Evolutionary conservation across 2,113 vertebrate species (phyloP).

Genomic region (Progne subis): DNA sequence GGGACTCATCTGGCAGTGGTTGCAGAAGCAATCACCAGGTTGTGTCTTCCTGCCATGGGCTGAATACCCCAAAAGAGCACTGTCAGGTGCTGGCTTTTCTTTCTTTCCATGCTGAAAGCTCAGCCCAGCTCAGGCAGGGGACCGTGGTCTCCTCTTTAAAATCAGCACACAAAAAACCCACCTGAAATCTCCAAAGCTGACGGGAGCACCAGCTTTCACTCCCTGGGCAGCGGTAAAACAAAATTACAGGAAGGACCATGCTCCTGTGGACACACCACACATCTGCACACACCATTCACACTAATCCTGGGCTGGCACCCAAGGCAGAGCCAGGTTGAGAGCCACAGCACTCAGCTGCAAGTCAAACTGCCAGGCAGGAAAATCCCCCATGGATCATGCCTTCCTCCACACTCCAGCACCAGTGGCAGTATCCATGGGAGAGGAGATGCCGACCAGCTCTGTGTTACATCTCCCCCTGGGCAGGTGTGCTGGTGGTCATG

Average conservation of each 20-base stretch:
- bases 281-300: neutral
- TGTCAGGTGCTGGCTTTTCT: fast-evolving
- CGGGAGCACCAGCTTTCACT: fast-evolving
- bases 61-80: neutral
- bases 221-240: neutral
- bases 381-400: neutral
- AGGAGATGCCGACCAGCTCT: fast-evolving
- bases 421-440: neutral
- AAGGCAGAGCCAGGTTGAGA: neutral
- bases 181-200: neutral
- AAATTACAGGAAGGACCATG: neutral
- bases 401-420: neutral
- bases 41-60: neutral
- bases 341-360: neutral
- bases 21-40: fast-evolving
- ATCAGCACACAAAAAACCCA: neutral
- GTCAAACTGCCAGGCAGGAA: neutral
- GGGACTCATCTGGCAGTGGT: fast-evolving
- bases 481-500: neutral
- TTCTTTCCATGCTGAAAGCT: neutral
- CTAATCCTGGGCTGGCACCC: neutral
- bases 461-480: fast-evolving
- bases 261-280: fast-evolving
- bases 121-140: neutral
- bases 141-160: neutral